Percentiles rank a stretch among this genome's conserved stretches.
phyloP scores from a whole-genome alignment of 2,888 invertebrate species.

The Drosophila acutilabella region DNA sequence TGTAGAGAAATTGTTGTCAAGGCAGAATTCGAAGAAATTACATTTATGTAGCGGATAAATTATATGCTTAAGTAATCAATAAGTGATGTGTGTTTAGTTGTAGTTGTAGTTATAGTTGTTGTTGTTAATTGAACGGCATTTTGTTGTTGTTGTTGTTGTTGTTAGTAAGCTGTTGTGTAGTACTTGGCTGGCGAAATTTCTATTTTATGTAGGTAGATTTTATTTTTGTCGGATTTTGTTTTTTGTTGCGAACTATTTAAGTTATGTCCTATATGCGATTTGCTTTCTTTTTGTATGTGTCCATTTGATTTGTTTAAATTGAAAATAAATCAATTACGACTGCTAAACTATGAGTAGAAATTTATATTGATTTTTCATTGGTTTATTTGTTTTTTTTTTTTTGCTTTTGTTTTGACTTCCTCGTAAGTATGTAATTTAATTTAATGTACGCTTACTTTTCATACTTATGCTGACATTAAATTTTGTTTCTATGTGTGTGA shows the following conservation, averaged over 20 bases:
- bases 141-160: slow-evolving; percentile 34
- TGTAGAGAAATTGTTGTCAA: too few relatives aligned
- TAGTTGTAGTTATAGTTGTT: slow-evolving; percentile 35
- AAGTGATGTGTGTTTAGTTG: slow-evolving; percentile 41
- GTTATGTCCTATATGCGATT: slow-evolving; percentile 58
- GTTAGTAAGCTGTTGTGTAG: slow-evolving; percentile 38
- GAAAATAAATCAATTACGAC: slow-evolving; percentile 81
- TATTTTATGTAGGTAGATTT: slow-evolving; percentile 51
- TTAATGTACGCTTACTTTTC: slow-evolving; percentile 54
- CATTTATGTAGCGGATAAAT: slow-evolving; percentile 41
- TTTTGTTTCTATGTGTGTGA: slow-evolving; percentile 29
- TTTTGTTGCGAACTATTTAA: slow-evolving; percentile 46
- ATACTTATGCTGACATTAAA: slow-evolving; percentile 66
- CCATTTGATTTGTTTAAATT: slow-evolving; percentile 43
- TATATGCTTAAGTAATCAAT: slow-evolving; percentile 38
- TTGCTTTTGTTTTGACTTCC: slow-evolving; percentile 4
- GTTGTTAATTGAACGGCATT: slow-evolving; percentile 60
- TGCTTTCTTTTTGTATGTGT: slow-evolving; percentile 41
- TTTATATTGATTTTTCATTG: slow-evolving; percentile 62
- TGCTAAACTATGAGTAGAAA: slow-evolving; percentile 76
- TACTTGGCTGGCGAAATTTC: slow-evolving; percentile 54
- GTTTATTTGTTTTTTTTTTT: slow-evolving; percentile 28
- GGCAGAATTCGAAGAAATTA: too few relatives aligned
- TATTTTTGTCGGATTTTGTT: slow-evolving; percentile 46
- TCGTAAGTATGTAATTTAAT: slow-evolving; percentile 45